Evolutionary conservation across 2,888 invertebrate genomes (phyloP), one percentile per base, ranked within the genome.

Genomic region (Deilephila porcellus): DNA sequence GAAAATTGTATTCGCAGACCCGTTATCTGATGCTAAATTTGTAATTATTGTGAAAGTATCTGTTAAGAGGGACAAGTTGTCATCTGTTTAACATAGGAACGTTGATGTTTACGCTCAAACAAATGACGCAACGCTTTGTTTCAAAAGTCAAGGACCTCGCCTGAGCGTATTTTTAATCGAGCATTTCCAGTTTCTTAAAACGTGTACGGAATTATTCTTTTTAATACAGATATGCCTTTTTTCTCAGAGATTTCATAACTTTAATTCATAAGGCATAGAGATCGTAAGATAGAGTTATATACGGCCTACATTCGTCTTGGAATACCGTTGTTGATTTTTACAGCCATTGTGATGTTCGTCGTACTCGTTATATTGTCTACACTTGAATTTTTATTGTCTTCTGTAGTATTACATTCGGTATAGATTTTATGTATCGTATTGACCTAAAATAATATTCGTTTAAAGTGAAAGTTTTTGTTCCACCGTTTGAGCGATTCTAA

Each of bases 81-180:
- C 53, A 17, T 14, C 25, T 63, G 56, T 62, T 74, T 56, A 71
- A 37, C n/a, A 59, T 59, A 56, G 70, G 56, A 60, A 71, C 53
- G 53, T 72, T 72, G 62, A 29, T 71, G 67, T 74, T 67, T 72
- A 70, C 60, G 53, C 71, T 73, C 60, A 74, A 53, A 25, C 70
- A 70, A 32, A 60, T 74, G 74, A 74, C 70, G 74, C 72, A 72
- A 74, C 53, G 11, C 25, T 79, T 83, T 84, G 86, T 83, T 84
- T 82, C 71, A 86, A 79, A 84, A 89, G 90, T 90, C 91, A 91
- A 91, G 90, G 91, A 90, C 89, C 90, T 83, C 78, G 74, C 73
- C 75, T 73, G 73, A 71, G 71, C 32, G 74, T 74, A 80, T 75
- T 78, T 85, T 83, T 83, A 85, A 84, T 86, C 82, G 81, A 74